Percentiles rank a stretch among this genome's conserved stretches.
phyloP scores from a whole-genome alignment of 2,888 invertebrate species.

The Hanleya hanleyi region DNA sequence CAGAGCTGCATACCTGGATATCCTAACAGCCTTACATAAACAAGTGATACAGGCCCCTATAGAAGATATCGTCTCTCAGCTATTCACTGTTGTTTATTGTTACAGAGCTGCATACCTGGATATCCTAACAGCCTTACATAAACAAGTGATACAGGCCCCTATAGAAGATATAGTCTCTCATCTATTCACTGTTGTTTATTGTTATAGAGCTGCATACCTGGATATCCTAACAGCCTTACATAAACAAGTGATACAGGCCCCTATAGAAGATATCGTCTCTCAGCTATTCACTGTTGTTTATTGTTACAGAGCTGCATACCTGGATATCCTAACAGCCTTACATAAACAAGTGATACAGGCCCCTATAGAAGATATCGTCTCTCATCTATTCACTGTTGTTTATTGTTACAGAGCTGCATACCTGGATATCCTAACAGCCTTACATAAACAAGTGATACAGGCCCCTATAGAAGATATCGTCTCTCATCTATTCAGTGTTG shows the following conservation, averaged over 20 bases:
- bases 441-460: constrained; percentile 54
- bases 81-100: constrained; percentile 14
- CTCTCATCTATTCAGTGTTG: constrained; percentile 32
- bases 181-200: constrained; percentile 20
- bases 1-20: constrained; percentile 53
- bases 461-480: constrained; percentile 49
- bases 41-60: constrained; percentile 53
- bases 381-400: constrained; percentile 32
- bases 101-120: constrained; percentile 52
- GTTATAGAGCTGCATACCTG: constrained; percentile 48
- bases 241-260: constrained; percentile 51
- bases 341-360: constrained; percentile 54
- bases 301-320: constrained; percentile 46
- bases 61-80: constrained; percentile 45
- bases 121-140: constrained; percentile 49
- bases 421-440: constrained; percentile 47
- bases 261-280: constrained; percentile 45
- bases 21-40: constrained; percentile 49
- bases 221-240: constrained; percentile 52
- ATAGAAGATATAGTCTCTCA: constrained; percentile 45
- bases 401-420: constrained; percentile 46
- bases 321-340: constrained; percentile 50
- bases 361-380: constrained; percentile 46
- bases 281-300: constrained; percentile 32
- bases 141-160: constrained; percentile 52